Base-by-base conservation (phyloP, 2,113 vertebrate genomes). In the Holacanthus passer region DNA sequence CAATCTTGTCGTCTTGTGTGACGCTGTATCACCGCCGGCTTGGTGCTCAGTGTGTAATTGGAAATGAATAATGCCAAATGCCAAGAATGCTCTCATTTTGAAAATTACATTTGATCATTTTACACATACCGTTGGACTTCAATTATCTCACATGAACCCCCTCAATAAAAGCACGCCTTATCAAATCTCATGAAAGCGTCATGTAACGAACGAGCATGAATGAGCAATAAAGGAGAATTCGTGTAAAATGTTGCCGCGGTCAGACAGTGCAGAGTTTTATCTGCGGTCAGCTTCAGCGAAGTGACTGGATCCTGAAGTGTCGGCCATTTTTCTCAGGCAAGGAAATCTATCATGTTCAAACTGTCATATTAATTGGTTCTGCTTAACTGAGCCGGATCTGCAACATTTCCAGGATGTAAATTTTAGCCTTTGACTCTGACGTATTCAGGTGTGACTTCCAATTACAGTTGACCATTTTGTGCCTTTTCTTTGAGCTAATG, bases 321-420 rank as follows among this genome's bases (percentile, higher is more conserved):
- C 27, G 37, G 52, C 14, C 81, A 45, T 85, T 91, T 87, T 88
- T 82, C 82, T 73, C 52, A 58, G 58, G 79, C 83, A 59, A 87
- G 85, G 81, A 89, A 91, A 94, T 91, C 89, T 90, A 91, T 94
- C 94, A 93, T 90, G 90, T 94, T 90, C 87, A 92, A 90, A 91
- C 88, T 92, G 94, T 94, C 92, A 91, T 84, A 89, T 95, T 94
- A 95, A 94, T 95, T 93, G 83, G 93, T 94, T 94, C 91, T 93
- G 93, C 94, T 94, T 90, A 89, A 92, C 88, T 91, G 93, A 94
- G 86, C 86, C 64, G 88, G 50, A 93, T 92, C 91, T 83, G 91
- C 84, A 88, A 87, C 79, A 92, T 91, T 88, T 90, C 82, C 81
- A 59, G 72, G 84, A 91, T 92, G 88, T 90, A 91, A 91, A 94